Evolutionary conservation across 2,113 vertebrate genomes (phyloP).

Genomic region (Periophthalmodon schlosseri): DNA sequence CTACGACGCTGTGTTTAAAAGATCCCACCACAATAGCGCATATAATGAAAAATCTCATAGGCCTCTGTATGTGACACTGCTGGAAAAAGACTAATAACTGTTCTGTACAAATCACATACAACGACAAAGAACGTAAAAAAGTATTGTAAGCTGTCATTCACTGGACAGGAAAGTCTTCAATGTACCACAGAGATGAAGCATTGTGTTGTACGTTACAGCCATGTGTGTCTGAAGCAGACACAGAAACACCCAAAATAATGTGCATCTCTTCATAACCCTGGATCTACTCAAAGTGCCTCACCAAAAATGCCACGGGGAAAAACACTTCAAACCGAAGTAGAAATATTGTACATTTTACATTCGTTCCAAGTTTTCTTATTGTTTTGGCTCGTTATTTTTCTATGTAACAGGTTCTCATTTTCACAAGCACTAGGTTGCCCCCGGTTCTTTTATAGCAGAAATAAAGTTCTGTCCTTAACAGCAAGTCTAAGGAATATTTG

Average conservation of each 20-base stretch:
- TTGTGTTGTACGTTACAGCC: background rate
- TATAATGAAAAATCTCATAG: conserved; percentile 24
- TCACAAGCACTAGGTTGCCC: background rate
- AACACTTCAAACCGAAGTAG: background rate
- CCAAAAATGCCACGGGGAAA: background rate
- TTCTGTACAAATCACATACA: background rate
- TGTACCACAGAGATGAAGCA: conserved; percentile 62
- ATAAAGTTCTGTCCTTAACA: too few relatives aligned
- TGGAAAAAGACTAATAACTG: too few relatives aligned
- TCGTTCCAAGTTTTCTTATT: background rate
- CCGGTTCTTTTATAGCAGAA: background rate
- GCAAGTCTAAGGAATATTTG: too few relatives aligned
- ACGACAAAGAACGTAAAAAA: background rate
- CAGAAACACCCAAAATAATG: conserved; percentile 17
- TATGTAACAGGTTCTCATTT: background rate
- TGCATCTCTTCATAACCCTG: conserved; percentile 17
- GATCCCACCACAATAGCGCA: conserved; percentile 17
- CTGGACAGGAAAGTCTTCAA: conserved; percentile 36
- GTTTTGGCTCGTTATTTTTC: background rate
- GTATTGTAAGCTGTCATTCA: background rate
- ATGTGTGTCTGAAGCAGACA: conserved; percentile 46
- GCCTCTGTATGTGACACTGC: background rate
- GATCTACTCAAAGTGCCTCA: background rate
- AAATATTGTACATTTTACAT: background rate
- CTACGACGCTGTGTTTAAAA: background rate